Evolutionary conservation across 2,888 invertebrate genomes (phyloP), one percentile per base, ranked within the genome.

Genomic region (Osedax fenrisi): DNA sequence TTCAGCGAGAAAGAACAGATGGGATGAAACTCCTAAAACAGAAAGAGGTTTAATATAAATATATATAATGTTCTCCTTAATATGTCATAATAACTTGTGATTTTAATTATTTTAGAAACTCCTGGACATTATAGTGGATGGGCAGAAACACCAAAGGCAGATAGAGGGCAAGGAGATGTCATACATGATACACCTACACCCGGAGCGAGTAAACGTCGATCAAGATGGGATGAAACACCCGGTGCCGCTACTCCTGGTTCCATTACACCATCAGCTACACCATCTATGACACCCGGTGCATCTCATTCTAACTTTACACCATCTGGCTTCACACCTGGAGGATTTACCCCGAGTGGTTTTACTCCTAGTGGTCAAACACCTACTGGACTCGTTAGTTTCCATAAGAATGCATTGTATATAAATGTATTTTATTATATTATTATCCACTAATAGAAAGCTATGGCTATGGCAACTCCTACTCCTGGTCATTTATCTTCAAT

Each of bases 1-100:
- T 67, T 84, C 84, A 76, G 84, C 90, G 22, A 87, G 97, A 13
- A 88, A 96, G 68, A 98, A 98, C 86, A 89, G 98, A 76, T 98
- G 98, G 98, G 98, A 98, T 85, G 98, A 98, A 86, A 98, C 98
- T 0, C 98, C 98, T 1, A 94, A 94, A 87, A 94, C 95, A 2
- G 95, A 95, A 83, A 88, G 95, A 83, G 90, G 90, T 89, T 81
- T 64, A 25, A 22, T 25, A n/a, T 64, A 13, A n/a, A n/a, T n/a
- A n/a, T n/a, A n/a, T n/a, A n/a, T n/a, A n/a, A n/a, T n/a, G n/a
- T 23, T 22, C 2, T 67, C 23, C 3, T 5, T 26, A 22, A 67
- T 5, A 66, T 10, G 13, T 61, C 22, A 25, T 75, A 27, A 22
- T n/a, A 24, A 10, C 10, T n/a, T 61, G 13, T 73, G 24, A 22